phyloP scores from a whole-genome alignment of 2,113 vertebrate species.

The Cavia aperea region DNA sequence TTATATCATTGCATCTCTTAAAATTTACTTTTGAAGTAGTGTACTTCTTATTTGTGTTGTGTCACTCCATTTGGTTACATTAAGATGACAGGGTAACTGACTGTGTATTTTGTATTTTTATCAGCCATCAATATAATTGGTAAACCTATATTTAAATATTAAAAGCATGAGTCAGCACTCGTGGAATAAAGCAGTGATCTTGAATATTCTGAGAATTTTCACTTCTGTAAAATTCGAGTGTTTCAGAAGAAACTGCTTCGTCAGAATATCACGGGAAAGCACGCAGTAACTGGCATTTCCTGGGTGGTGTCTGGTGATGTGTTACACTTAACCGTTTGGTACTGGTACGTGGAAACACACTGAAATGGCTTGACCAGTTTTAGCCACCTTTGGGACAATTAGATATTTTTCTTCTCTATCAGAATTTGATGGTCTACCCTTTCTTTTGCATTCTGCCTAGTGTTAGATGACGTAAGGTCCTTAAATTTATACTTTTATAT shows the following conservation, averaged over 20 bases:
- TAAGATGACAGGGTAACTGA: neutral
- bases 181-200: neutral
- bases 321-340: neutral
- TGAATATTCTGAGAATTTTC: neutral
- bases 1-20: neutral
- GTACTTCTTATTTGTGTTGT: neutral
- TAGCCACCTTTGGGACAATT: neutral
- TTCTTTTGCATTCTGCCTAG: neutral
- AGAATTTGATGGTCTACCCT: neutral
- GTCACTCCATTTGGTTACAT: neutral
- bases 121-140: neutral
- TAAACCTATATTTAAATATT: neutral
- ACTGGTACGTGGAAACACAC: neutral
- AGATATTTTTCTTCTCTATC: constrained; percentile 19
- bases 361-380: neutral
- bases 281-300: neutral
- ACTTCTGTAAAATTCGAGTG: constrained; percentile 15
- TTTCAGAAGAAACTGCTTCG: neutral
- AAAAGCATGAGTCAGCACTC: neutral
- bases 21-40: neutral
- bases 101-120: neutral
- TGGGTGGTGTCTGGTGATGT: neutral
- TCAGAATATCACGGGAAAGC: neutral
- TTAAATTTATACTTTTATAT: constrained; percentile 17
- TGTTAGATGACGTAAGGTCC: neutral